phyloP scores from a whole-genome alignment of 2,113 vertebrate species.

The Naja naja region DNA sequence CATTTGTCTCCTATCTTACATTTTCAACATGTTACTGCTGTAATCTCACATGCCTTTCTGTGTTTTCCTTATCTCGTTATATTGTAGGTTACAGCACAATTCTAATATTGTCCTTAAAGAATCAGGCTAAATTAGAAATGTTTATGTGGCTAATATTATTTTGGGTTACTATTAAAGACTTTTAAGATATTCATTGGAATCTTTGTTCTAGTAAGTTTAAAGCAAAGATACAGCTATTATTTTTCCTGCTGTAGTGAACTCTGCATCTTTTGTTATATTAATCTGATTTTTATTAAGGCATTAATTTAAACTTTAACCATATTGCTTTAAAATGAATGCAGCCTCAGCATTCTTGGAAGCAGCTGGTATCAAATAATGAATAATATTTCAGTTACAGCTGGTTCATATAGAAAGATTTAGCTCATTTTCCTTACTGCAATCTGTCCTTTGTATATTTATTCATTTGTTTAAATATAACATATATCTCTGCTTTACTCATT shows the following conservation, averaged over 20 bases:
- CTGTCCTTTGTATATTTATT: conserved; percentile 12
- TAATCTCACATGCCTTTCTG: conserved; percentile 50
- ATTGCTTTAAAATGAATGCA: conserved; percentile 33
- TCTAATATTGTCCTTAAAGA: conserved; percentile 41
- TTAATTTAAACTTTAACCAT: conserved; percentile 49
- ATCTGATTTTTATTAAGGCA: conserved; percentile 54
- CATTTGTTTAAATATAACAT: conserved; percentile 33
- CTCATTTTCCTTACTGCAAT: conserved; percentile 22
- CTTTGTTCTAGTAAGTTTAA: conserved; percentile 66
- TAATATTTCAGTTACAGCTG: background rate
- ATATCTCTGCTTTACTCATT: background rate
- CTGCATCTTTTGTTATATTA: conserved; percentile 49
- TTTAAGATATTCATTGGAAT: conserved; percentile 57
- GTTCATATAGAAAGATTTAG: conserved; percentile 27
- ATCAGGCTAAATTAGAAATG: conserved; percentile 44
- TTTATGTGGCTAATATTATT: conserved; percentile 60
- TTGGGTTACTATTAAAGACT: conserved; percentile 61
- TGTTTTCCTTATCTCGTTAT: conserved; percentile 60
- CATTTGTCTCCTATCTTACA: conserved; percentile 50
- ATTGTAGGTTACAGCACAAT: conserved; percentile 59
- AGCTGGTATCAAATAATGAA: background rate
- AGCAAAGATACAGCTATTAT: conserved; percentile 62
- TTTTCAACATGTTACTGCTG: conserved; percentile 45
- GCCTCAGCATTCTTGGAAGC: background rate
- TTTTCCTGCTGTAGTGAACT: conserved; percentile 43